Percentiles rank a stretch among this genome's conserved stretches.
Conservation (phyloP, 1,140 invertebrate species). For the Sitobion miscanthi region DNA sequence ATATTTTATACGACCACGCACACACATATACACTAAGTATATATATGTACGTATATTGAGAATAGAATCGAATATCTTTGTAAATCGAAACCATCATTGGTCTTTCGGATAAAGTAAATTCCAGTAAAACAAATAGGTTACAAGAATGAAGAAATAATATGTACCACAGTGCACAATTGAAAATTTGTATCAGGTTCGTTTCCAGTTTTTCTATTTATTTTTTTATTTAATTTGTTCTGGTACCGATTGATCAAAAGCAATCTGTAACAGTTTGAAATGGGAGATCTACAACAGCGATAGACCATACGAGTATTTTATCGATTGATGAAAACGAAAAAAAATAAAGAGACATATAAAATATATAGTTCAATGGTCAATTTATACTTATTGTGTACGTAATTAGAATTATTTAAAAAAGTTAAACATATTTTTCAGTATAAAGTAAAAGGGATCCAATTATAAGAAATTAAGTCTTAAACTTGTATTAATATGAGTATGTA, state of each 20-base stretch:
- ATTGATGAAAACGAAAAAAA: not conserved
- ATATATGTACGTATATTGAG: not conserved
- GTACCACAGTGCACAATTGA: not conserved
- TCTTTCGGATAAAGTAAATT: conserved; percentile 14
- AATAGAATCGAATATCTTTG: not conserved
- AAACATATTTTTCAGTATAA: too few relatives aligned
- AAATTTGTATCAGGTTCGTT: not conserved
- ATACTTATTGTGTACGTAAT: too few relatives aligned
- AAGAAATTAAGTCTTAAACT: too few relatives aligned
- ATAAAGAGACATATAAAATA: not conserved
- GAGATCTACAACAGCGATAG: not conserved
- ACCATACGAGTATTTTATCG: not conserved
- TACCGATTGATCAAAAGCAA: not conserved
- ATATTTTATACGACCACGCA: not conserved
- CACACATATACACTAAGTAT: not conserved
- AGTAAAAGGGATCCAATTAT: too few relatives aligned
- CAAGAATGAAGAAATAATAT: not conserved
- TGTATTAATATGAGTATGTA: too few relatives aligned
- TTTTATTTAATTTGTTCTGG: not conserved
- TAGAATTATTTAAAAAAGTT: too few relatives aligned
- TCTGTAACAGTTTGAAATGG: not conserved
- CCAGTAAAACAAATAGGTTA: not conserved
- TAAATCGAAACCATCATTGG: not conserved
- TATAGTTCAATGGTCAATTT: not conserved
- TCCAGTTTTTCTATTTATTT: not conserved